phyloP scores from a whole-genome alignment of 2,113 vertebrate genomes.

The Embiotoca jacksoni region DNA sequence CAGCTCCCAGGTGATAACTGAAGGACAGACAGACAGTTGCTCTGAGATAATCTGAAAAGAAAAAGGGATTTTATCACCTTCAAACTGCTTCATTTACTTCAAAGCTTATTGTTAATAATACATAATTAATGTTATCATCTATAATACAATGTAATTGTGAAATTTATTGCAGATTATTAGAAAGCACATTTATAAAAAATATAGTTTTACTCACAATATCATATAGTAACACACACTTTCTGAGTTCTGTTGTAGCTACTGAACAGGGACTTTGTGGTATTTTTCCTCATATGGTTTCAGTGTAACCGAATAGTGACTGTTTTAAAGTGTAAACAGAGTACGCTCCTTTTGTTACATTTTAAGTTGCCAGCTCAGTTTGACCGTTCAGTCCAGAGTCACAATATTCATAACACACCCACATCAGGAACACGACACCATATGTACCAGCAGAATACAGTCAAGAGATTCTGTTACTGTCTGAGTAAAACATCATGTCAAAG shows the following conservation, averaged over 20 bases:
- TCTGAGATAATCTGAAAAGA: no score
- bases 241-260: not conserved
- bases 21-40: no score
- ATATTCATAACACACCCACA: constrained; percentile 19
- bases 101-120: no score
- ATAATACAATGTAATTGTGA: no score
- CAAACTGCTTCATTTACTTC: no score
- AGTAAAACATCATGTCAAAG: not conserved
- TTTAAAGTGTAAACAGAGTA: not conserved
- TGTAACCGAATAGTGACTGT: constrained; percentile 22
- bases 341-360: constrained; percentile 18
- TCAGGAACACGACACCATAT: constrained; percentile 14
- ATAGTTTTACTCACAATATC: no score
- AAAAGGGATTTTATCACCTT: no score
- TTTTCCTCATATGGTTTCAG: constrained; percentile 25
- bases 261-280: not conserved
- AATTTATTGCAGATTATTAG: no score
- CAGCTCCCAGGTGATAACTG: no score
- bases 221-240: not conserved
- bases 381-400: not conserved
- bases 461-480: constrained; percentile 10
- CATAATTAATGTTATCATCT: no score
- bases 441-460: not conserved
- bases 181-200: no score
- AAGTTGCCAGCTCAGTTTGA: not conserved